Conservation (phyloP, 2,113 vertebrate genomes). For the Sylvietta virens region DNA sequence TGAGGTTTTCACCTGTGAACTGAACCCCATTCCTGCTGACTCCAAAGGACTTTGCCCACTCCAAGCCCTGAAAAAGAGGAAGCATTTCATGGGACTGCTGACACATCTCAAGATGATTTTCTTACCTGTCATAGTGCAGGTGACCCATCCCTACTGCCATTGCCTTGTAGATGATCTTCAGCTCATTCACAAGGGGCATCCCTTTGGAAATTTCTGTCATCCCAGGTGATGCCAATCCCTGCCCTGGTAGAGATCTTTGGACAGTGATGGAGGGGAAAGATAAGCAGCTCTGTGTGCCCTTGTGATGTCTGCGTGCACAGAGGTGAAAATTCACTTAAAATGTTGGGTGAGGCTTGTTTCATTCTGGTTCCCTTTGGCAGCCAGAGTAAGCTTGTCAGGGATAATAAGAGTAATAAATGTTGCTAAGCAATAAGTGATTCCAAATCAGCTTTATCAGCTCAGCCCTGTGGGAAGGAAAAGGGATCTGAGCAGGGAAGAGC, state of each 20-base stretch:
- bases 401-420: background rate
- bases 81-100: background rate
- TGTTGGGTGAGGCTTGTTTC: background rate
- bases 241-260: background rate
- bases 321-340: background rate
- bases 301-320: background rate
- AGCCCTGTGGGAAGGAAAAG: background rate
- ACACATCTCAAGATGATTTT: background rate
- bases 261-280: background rate
- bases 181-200: background rate
- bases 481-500: background rate
- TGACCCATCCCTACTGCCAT: background rate
- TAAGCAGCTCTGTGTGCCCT: background rate
- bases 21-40: background rate
- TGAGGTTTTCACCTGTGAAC: background rate
- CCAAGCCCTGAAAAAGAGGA: background rate
- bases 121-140: background rate
- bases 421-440: conserved; percentile 29
- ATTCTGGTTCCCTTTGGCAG: background rate
- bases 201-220: background rate
- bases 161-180: background rate
- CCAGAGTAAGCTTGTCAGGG: background rate
- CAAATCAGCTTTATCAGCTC: background rate
- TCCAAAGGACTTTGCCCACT: background rate
- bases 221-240: background rate